Percentiles rank a stretch among this genome's conserved stretches.
Evolutionary conservation across 2,888 invertebrate species (phyloP).

Genomic region (Allophyes oxyacanthae): DNA sequence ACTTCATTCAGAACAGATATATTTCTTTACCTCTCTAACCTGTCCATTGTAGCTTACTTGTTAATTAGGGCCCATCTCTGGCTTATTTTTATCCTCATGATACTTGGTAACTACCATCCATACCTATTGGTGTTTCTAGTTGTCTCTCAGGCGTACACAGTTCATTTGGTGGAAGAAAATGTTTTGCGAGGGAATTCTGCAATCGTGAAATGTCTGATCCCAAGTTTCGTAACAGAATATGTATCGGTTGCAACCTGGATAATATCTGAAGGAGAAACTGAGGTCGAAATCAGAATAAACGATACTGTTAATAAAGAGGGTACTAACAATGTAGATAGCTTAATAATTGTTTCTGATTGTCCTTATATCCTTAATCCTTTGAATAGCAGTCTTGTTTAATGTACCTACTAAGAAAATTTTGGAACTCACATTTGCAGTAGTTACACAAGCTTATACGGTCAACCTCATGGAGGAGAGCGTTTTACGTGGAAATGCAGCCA

Average conservation of each 20-base stretch:
- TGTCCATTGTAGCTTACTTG: constrained; percentile 26
- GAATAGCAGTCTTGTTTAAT: constrained; percentile 16
- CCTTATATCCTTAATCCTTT: constrained; percentile 32
- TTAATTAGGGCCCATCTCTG: not conserved
- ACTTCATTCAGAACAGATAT: constrained; percentile 66
- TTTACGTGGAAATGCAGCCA: constrained; percentile 95
- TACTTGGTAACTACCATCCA: constrained; percentile 1
- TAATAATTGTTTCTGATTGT: constrained; percentile 28
- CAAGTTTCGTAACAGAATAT: constrained; percentile 96
- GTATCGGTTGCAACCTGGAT: constrained; percentile 94
- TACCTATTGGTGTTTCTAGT: constrained; percentile 75
- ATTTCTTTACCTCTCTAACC: constrained; percentile 38
- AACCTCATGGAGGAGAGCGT: constrained; percentile 98
- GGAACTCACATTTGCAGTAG: constrained; percentile 90
- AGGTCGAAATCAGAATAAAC: constrained; percentile 75
- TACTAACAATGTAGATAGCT: constrained; percentile 54
- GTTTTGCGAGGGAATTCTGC: constrained; percentile 95
- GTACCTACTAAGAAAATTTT: constrained; percentile 22
- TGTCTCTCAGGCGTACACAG: constrained; percentile 92
- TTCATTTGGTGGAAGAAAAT: constrained; percentile 95
- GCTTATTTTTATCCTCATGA: not conserved
- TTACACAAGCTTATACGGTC: constrained; percentile 95
- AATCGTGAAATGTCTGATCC: constrained; percentile 94
- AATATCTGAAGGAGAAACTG: constrained; percentile 90
- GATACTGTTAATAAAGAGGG: constrained; percentile 73